Conservation (phyloP, 2,797 vertebrate species). For the Danio albolineatus region DNA sequence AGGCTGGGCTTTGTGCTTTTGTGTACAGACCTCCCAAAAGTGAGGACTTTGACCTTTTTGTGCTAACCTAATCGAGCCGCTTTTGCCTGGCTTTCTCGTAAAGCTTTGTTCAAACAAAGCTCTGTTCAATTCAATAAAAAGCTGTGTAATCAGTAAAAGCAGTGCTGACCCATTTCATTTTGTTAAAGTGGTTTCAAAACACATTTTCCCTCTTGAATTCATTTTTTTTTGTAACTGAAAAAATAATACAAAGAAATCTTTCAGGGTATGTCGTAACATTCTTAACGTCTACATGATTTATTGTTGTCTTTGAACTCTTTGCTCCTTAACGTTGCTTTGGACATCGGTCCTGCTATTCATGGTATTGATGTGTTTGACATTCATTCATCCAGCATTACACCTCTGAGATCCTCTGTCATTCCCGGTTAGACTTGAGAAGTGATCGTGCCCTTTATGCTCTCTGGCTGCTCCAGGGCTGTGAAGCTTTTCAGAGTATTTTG, state of each 20-base stretch:
- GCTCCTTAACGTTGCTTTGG: neutral
- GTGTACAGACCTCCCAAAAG: neutral
- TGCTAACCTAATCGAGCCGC: neutral
- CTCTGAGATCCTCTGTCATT: neutral
- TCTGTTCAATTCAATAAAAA: neutral
- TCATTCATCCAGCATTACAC: conserved; percentile 1
- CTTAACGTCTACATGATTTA: conserved; percentile 12
- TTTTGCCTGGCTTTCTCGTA: neutral
- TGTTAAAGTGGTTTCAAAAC: neutral
- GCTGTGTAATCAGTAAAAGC: neutral
- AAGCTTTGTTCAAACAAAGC: neutral
- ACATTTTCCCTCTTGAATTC: neutral
- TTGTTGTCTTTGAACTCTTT: conserved; percentile 20
- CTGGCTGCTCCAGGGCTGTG: neutral
- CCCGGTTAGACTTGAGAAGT: neutral
- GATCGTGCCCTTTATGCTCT: neutral
- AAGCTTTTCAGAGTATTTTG: conserved; percentile 4
- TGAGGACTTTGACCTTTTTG: neutral
- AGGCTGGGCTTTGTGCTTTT: conserved; percentile 5
- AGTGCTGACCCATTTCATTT: neutral
- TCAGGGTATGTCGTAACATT: neutral
- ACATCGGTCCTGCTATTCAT: conserved; percentile 2
- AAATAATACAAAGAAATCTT: neutral
- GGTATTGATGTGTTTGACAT: neutral
- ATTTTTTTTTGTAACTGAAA: neutral